A percentile compares a stretch with the other conserved stretches of the same genome.
phyloP scores from a whole-genome alignment of 1,140 invertebrate species.

The Chrysopa pallens region DNA sequence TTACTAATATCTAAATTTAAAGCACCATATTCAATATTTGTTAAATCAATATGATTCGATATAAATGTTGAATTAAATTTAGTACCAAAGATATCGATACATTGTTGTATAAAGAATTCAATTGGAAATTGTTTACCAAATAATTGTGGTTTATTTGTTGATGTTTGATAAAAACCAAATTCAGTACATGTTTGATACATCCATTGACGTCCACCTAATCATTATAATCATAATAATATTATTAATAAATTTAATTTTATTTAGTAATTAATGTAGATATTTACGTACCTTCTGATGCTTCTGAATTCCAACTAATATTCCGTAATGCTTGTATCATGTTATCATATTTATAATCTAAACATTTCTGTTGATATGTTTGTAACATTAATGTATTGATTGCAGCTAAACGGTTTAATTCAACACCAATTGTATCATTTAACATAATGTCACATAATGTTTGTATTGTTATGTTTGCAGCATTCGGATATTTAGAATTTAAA shows the following conservation, averaged over 20 bases:
- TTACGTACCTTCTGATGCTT: constrained; percentile 35
- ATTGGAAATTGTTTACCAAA: constrained; percentile 64
- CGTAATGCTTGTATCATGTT: constrained; percentile 57
- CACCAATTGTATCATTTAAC: constrained; percentile 34
- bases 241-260: background rate
- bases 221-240: constrained; percentile 1
- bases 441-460: constrained; percentile 60
- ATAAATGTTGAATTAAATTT: constrained; percentile 37
- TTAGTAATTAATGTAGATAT: constrained; percentile 26
- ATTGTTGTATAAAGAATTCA: constrained; percentile 66
- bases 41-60: constrained; percentile 38
- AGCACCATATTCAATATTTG: constrained; percentile 68
- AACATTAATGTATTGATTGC: constrained; percentile 54
- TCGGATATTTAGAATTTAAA: constrained; percentile 32
- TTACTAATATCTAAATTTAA: constrained; percentile 34
- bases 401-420: constrained; percentile 50
- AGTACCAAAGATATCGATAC: constrained; percentile 62
- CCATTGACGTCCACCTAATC: constrained; percentile 59
- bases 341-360: constrained; percentile 66
- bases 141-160: constrained; percentile 45
- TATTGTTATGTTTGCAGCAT: constrained; percentile 55
- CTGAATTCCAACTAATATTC: constrained; percentile 48
- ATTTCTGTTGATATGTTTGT: constrained; percentile 46
- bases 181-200: constrained; percentile 91
- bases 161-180: constrained; percentile 89